Conservation (phyloP, 2,888 invertebrate species). For the Leuctra nigra region DNA sequence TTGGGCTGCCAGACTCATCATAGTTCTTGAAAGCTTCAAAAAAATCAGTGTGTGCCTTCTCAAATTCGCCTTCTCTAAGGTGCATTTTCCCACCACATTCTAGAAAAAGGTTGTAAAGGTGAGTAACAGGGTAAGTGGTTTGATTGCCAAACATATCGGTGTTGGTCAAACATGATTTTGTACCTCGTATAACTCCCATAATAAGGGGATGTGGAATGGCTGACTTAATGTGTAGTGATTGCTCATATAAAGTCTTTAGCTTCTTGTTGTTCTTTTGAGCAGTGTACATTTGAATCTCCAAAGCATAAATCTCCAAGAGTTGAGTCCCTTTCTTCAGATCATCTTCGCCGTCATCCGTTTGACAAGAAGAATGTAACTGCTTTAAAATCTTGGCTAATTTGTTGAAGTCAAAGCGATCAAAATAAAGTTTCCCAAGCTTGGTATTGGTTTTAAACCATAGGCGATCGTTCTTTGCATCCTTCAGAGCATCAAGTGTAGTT, state of each 20-base stretch:
- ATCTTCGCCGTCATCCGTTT: constrained; percentile 96
- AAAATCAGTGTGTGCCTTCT: constrained; percentile 98
- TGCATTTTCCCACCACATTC: constrained; percentile 99
- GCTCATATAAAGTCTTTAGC: constrained; percentile 92
- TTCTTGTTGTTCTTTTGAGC: constrained; percentile 99
- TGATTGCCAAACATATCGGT: too few species aligned
- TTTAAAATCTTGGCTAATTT: constrained; percentile 95
- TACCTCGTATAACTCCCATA: constrained; percentile 97
- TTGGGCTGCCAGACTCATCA: constrained; percentile 95
- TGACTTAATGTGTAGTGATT: constrained; percentile 96
- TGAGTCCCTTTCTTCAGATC: constrained; percentile 98
- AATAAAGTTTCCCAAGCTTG: constrained; percentile 96
- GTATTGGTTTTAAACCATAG: constrained; percentile 99
- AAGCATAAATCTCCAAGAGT: constrained; percentile 93
- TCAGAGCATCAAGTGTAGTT: constrained; percentile 87
- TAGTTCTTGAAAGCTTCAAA: constrained; percentile 99
- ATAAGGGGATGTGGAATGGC: constrained; percentile 99
- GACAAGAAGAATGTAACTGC: constrained; percentile 94
- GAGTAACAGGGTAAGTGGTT: neutral
- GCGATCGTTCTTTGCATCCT: constrained; percentile 98
- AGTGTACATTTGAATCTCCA: constrained; percentile 99
- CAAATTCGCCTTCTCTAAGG: constrained; percentile 95
- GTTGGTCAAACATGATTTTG: neutral
- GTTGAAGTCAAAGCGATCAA: constrained; percentile 89
- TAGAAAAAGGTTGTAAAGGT: constrained; percentile 35